Conservation (phyloP, 37 sponge, comb jelly and placozoan species). For the Theonella swinhoei region DNA sequence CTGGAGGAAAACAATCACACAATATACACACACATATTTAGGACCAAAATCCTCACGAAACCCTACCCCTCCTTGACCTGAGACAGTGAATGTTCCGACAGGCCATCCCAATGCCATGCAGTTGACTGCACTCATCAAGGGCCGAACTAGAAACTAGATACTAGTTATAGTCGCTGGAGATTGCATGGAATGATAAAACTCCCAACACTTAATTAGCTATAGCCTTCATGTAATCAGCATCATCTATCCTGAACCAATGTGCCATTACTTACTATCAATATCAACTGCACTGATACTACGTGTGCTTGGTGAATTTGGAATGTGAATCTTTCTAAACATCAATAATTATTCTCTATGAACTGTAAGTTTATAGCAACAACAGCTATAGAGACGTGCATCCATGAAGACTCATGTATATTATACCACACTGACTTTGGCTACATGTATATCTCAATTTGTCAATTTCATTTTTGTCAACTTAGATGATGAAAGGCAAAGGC, state of each 20-base stretch:
- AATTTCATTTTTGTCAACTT: background rate
- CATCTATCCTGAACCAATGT: too few species aligned
- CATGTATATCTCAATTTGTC: background rate
- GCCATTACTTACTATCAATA: too few species aligned
- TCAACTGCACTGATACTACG: too few species aligned
- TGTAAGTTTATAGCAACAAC: background rate
- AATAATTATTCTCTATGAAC: background rate
- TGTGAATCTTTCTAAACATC: background rate
- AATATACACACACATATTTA: constrained; percentile 16
- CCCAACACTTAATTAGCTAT: too few species aligned
- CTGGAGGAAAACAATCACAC: background rate
- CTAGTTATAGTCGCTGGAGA: too few species aligned
- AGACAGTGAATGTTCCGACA: constrained; percentile 68
- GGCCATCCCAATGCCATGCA: constrained; percentile 85
- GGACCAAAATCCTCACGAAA: constrained; percentile 39
- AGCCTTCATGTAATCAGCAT: too few species aligned
- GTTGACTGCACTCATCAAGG: constrained; percentile 68
- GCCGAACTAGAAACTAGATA: constrained; percentile 78
- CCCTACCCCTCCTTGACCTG: constrained; percentile 53
- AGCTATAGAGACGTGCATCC: too few species aligned
- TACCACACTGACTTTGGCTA: too few species aligned
- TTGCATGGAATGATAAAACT: too few species aligned
- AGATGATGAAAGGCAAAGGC: constrained; percentile 46
- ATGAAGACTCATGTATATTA: too few species aligned
- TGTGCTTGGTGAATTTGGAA: background rate